phyloP scores from a whole-genome alignment of 2,797 vertebrate genomes.

The Rousettus madagascariensis region DNA sequence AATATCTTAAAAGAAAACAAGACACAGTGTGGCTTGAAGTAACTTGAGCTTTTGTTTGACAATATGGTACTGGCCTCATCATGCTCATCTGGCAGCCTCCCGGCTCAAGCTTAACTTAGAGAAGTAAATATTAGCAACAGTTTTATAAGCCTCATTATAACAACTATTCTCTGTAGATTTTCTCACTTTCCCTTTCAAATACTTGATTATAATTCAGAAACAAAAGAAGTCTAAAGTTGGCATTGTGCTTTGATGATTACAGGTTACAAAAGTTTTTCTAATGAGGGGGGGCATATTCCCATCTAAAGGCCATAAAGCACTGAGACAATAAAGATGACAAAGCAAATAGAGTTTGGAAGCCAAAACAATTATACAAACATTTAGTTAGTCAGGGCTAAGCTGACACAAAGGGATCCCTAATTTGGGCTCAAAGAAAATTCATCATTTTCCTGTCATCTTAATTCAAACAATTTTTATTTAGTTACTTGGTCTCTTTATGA shows the following conservation, averaged over 20 bases:
- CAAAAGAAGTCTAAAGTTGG: not conserved
- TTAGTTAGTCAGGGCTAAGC: not conserved
- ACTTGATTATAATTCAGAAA: constrained; percentile 1
- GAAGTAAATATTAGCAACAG: not conserved
- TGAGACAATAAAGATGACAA: not conserved
- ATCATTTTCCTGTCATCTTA: not conserved
- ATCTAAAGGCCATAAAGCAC: not conserved
- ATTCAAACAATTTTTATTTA: not conserved
- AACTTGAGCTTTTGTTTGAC: not conserved
- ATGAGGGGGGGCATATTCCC: not conserved
- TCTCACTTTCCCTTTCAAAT: not conserved
- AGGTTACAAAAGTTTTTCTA: not conserved
- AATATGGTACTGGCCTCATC: not conserved
- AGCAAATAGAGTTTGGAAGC: not conserved
- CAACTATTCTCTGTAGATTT: not conserved
- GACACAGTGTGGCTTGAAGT: not conserved
- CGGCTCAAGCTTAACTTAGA: not conserved
- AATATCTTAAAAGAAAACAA: not conserved
- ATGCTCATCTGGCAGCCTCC: not conserved
- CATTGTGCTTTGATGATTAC: not conserved
- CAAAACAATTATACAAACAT: not conserved
- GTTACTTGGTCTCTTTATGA: not conserved
- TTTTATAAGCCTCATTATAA: not conserved
- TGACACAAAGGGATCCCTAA: not conserved
- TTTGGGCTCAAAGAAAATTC: not conserved